phyloP scores from a whole-genome alignment of 2,888 invertebrate genomes.

The Drosophila eohydei region DNA sequence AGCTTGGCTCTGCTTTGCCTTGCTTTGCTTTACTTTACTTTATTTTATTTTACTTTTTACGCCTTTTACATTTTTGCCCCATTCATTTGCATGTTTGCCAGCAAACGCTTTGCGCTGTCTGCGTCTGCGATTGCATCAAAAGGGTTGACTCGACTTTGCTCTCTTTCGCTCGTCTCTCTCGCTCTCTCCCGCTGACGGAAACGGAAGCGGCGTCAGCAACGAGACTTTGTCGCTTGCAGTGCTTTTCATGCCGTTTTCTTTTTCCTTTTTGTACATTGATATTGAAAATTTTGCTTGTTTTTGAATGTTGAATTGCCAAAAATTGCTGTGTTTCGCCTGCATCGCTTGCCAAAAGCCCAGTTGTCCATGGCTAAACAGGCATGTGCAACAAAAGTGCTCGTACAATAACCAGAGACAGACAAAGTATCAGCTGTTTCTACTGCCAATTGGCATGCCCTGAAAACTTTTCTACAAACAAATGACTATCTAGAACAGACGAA shows the following conservation, averaged over 20 bases:
- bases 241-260: conserved; percentile 8
- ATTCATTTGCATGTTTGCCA: conserved; percentile 75
- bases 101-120: conserved; percentile 44
- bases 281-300: conserved; percentile 48
- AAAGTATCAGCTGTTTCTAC: not conserved
- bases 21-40: conserved; percentile 32
- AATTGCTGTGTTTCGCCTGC: conserved; percentile 27
- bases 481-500: not conserved
- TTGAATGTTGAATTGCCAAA: conserved; percentile 44
- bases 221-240: conserved; percentile 48
- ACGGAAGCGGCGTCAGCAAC: conserved; percentile 53
- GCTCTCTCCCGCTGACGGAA: conserved; percentile 33
- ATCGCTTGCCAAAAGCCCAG: conserved; percentile 37
- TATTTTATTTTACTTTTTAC: conserved; percentile 35
- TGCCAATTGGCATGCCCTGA: not conserved
- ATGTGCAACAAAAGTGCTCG: not conserved
- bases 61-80: conserved; percentile 59
- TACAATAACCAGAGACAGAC: not conserved
- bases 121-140: conserved; percentile 49
- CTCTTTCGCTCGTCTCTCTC: conserved; percentile 1
- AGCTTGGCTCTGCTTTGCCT: conserved; percentile 31
- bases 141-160: conserved; percentile 46
- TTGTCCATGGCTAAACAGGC: not conserved
- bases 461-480: not conserved
- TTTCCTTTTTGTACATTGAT: conserved; percentile 25